Evolutionary conservation across 2,888 invertebrate genomes (phyloP).

Genomic region (Stenurella melanura): DNA sequence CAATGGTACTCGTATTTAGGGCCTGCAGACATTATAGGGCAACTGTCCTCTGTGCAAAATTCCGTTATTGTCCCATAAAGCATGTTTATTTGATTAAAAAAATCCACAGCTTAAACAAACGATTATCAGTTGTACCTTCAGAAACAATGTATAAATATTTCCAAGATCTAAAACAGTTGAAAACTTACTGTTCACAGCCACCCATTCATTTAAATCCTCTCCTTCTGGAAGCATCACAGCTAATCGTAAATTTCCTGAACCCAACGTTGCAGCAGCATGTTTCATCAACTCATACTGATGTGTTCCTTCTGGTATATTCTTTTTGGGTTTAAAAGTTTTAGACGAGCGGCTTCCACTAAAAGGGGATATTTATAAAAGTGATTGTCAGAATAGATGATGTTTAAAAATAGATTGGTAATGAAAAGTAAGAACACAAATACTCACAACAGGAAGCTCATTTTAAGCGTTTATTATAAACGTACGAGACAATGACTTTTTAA

Average conservation of each 20-base stretch:
- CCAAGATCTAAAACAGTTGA: not conserved
- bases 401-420: constrained; percentile 58
- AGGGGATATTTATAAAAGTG: constrained; percentile 41
- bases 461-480: constrained; percentile 25
- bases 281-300: constrained; percentile 99
- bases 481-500: constrained; percentile 14
- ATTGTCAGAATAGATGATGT: constrained; percentile 38
- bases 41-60: constrained; percentile 98
- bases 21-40: constrained; percentile 98
- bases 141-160: not conserved
- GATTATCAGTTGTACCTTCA: not conserved
- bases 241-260: constrained; percentile 95
- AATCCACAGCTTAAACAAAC: constrained; percentile 92
- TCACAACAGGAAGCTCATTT: constrained; percentile 79
- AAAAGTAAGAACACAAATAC: constrained; percentile 66
- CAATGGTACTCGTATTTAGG: constrained; percentile 99
- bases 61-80: constrained; percentile 99
- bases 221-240: constrained; percentile 99
- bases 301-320: constrained; percentile 98
- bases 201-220: constrained; percentile 99
- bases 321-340: constrained; percentile 99
- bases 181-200: constrained; percentile 97
- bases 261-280: constrained; percentile 98
- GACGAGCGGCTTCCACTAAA: constrained; percentile 91
- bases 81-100: constrained; percentile 99